These are phyloP conservation scores for Parus major DNA, from an alignment of 2,113 vertebrate genomes.

Conservation along the genomic window DNA sequence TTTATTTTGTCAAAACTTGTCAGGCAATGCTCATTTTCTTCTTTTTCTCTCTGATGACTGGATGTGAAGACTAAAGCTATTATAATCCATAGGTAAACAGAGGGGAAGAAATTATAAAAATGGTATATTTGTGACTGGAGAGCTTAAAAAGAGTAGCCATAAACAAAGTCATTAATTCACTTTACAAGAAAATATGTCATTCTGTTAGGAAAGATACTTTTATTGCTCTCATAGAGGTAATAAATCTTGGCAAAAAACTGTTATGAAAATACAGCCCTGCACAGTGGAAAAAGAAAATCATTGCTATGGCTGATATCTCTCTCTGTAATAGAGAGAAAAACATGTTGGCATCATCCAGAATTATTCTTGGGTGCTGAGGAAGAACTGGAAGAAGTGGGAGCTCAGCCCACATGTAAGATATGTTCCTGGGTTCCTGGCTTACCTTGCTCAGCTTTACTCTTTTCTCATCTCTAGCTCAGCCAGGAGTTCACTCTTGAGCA, in stretches of 20 bases:
- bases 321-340: background rate
- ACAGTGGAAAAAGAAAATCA: background rate
- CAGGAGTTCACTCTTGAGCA: background rate
- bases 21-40: background rate
- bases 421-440: background rate
- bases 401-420: background rate
- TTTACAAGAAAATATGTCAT: background rate
- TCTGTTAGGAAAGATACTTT: background rate
- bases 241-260: background rate
- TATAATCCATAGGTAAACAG: background rate
- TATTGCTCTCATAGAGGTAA: background rate
- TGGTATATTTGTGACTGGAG: background rate
- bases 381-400: background rate
- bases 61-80: background rate
- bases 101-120: background rate
- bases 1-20: background rate
- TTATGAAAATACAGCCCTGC: background rate
- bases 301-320: background rate
- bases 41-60: background rate
- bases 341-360: background rate
- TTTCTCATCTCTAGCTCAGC: background rate
- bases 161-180: background rate
- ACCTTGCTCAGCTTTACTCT: background rate
- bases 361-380: background rate
- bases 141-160: background rate